Percentiles rank a stretch among this genome's conserved stretches.
Evolutionary conservation across 2,888 invertebrate species (phyloP).

Genomic region (Syrista parreyssii): DNA sequence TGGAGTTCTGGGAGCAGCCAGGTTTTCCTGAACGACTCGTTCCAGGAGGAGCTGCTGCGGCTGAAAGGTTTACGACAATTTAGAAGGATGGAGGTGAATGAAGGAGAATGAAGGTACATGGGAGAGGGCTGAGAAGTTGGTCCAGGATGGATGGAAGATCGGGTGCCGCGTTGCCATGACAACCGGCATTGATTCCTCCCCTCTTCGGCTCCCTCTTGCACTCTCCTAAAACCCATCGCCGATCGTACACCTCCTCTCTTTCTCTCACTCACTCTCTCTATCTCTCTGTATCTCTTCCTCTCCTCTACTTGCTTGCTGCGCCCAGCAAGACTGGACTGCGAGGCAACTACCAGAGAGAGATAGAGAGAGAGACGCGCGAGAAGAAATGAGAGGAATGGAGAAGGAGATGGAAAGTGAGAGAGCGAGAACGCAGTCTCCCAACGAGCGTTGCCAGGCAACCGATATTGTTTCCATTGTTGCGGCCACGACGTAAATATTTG

Average conservation of each 20-base stretch:
- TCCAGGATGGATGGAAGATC: slow-evolving; percentile 54
- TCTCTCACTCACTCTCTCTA: slow-evolving; percentile 25
- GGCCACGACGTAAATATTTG: slow-evolving; percentile 36
- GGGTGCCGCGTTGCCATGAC: slow-evolving; percentile 61
- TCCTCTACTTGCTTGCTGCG: neutral
- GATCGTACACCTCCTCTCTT: slow-evolving; percentile 29
- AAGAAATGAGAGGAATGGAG: slow-evolving; percentile 9
- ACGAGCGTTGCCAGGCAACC: slow-evolving; percentile 40
- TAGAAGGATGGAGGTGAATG: slow-evolving; percentile 22
- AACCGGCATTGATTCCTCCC: slow-evolving; percentile 65
- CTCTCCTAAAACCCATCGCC: neutral
- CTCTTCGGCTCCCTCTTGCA: slow-evolving; percentile 36
- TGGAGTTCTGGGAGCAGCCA: neutral
- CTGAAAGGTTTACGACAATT: slow-evolving; percentile 29
- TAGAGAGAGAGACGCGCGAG: neutral
- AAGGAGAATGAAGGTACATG: slow-evolving; percentile 30
- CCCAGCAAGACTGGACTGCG: neutral
- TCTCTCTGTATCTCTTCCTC: neutral
- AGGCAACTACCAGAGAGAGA: neutral
- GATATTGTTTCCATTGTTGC: slow-evolving; percentile 42
- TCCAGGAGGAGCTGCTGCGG: slow-evolving; percentile 7
- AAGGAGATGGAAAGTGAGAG: neutral
- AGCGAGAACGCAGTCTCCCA: slow-evolving; percentile 19
- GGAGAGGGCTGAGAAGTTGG: slow-evolving; percentile 36
- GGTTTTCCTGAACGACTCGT: neutral